A percentile compares a stretch with the other conserved stretches of the same genome.
Conservation (phyloP, 53 echinoderm and acorn worm species). For the Astropecten irregularis region DNA sequence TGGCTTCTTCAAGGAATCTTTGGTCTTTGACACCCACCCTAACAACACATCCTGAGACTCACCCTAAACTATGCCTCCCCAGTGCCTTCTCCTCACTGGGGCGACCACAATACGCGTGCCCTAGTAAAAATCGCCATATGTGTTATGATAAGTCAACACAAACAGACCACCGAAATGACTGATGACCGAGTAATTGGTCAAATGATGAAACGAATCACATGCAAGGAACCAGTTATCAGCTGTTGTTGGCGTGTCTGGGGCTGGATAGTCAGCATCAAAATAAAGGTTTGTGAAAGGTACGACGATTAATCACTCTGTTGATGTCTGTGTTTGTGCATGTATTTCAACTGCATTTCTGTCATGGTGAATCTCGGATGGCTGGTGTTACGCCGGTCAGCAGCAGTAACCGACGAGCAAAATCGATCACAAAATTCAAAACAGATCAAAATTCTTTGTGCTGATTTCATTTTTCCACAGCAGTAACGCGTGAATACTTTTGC, state of each 20-base stretch:
- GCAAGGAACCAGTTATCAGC: neutral
- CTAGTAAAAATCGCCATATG: slow-evolving; percentile 28
- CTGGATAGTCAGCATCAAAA: neutral
- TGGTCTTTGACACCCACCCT: too few relatives aligned
- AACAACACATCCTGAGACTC: too few relatives aligned
- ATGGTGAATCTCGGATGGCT: too few relatives aligned
- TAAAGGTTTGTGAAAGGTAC: neutral
- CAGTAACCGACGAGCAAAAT: neutral
- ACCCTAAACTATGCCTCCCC: too few relatives aligned
- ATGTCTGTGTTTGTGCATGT: slow-evolving; percentile 20
- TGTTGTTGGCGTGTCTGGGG: slow-evolving; percentile 1
- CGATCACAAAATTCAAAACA: too few relatives aligned
- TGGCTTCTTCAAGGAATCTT: too few relatives aligned
- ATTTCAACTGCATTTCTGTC: too few relatives aligned
- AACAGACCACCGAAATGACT: slow-evolving; percentile 30
- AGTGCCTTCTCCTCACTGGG: too few relatives aligned
- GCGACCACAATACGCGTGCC: slow-evolving; percentile 34
- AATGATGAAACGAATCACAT: neutral
- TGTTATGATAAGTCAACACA: slow-evolving; percentile 44
- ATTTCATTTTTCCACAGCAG: too few relatives aligned
- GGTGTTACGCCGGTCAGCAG: too few relatives aligned
- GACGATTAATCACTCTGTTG: slow-evolving; percentile 30
- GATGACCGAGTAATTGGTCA: slow-evolving; percentile 34
- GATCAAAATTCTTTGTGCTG: too few relatives aligned
- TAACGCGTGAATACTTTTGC: too few relatives aligned